phyloP scores from a whole-genome alignment of 2,113 vertebrate species.

The Clarias magur region DNA sequence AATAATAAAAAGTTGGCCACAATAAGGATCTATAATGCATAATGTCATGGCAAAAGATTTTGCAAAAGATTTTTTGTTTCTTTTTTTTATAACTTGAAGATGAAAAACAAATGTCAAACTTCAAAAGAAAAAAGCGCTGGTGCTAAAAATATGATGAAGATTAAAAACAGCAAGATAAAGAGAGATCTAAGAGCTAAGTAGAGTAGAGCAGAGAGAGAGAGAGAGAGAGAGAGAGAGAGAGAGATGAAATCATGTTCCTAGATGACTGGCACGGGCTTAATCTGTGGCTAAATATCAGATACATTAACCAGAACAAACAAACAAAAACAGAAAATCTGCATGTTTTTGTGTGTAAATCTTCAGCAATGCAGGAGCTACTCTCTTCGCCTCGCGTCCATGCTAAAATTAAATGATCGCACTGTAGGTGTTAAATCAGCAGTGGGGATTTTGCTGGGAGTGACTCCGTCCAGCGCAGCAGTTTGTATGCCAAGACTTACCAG shows the following conservation, averaged over 20 bases:
- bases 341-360: neutral
- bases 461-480: constrained; percentile 22
- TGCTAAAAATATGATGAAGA: neutral
- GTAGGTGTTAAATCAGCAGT: constrained; percentile 31
- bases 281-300: neutral
- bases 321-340: too few relatives aligned
- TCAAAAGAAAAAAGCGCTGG: neutral
- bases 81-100: neutral
- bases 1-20: too few relatives aligned
- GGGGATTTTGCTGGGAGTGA: constrained; percentile 22
- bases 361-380: neutral
- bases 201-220: neutral
- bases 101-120: neutral
- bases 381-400: neutral
- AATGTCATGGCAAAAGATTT: too few relatives aligned
- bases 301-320: neutral
- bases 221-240: neutral
- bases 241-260: neutral
- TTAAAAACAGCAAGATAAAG: neutral
- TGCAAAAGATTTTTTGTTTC: too few relatives aligned
- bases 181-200: neutral
- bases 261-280: neutral
- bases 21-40: too few relatives aligned
- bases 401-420: constrained; percentile 18
- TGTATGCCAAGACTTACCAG: constrained; percentile 21